These are phyloP conservation scores for Phaethon lepturus DNA, from an alignment of 2,113 vertebrate genomes.

Conservation along the genomic window DNA sequence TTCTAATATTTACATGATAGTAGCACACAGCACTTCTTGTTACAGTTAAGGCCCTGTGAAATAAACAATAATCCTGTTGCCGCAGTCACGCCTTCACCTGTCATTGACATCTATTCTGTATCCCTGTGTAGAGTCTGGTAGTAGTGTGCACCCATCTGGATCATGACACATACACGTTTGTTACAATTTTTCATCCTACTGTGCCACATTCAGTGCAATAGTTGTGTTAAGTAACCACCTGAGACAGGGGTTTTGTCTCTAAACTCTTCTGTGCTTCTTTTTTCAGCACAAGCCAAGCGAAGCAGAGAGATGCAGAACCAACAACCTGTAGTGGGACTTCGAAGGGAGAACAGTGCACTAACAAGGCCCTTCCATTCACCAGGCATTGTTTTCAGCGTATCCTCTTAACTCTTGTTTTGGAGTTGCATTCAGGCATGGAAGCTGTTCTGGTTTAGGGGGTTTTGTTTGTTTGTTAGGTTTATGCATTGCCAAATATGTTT, in stretches of 20 bases:
- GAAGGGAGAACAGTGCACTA: constrained; percentile 89
- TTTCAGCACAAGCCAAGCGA: constrained; percentile 79
- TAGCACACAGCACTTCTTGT: constrained; percentile 21
- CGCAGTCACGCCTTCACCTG: not conserved
- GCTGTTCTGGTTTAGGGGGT: constrained; percentile 3
- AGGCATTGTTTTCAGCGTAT: constrained; percentile 99
- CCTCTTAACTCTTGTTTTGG: constrained; percentile 65
- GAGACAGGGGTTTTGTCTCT: not conserved
- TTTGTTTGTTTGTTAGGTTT: not conserved
- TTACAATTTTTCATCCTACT: not conserved
- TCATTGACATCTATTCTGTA: constrained; percentile 20
- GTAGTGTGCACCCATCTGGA: constrained; percentile 12
- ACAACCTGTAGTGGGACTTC: constrained; percentile 86
- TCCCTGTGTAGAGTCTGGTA: not conserved
- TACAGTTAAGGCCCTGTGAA: constrained; percentile 9
- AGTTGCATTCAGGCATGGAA: not conserved
- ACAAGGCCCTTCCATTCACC: constrained; percentile 93
- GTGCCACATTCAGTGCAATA: not conserved
- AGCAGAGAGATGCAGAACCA: constrained; percentile 77
- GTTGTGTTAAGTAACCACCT: not conserved
- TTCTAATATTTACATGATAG: not conserved
- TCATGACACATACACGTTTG: not conserved
- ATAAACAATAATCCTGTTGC: not conserved
- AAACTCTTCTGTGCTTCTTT: not conserved
- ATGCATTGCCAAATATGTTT: not conserved